Evolutionary conservation across 1,140 invertebrate species (phyloP).

Genomic region (Maniola jurtina): DNA sequence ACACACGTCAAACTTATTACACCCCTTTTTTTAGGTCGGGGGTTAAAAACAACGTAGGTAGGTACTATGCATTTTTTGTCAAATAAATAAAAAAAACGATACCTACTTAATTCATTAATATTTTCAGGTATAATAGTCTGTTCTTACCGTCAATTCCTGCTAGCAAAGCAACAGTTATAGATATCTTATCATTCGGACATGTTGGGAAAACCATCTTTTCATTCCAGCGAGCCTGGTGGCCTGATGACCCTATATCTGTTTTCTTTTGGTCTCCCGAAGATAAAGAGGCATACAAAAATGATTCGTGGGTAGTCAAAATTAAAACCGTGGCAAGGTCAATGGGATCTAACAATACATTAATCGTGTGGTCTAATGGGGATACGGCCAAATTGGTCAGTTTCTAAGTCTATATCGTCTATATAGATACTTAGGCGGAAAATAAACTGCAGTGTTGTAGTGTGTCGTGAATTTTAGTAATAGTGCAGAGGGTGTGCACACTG

Average conservation of each 20-base stretch:
- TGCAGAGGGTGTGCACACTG: too few species aligned
- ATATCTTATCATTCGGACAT: slow-evolving; percentile 44
- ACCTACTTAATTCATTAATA: background rate
- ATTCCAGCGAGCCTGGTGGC: slow-evolving; percentile 28
- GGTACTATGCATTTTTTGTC: too few species aligned
- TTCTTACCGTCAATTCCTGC: slow-evolving; percentile 45
- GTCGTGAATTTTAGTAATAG: too few species aligned
- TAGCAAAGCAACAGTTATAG: slow-evolving; percentile 45
- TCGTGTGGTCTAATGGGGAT: slow-evolving; percentile 23
- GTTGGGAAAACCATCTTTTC: slow-evolving; percentile 45
- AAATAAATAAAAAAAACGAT: too few species aligned
- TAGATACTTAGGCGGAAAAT: background rate
- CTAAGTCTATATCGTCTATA: background rate
- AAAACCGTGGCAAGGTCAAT: background rate
- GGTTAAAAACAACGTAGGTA: too few species aligned
- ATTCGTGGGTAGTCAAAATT: slow-evolving; percentile 15
- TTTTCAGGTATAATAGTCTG: slow-evolving; percentile 40
- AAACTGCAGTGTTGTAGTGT: too few species aligned
- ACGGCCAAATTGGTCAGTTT: slow-evolving; percentile 17
- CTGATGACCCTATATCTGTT: background rate
- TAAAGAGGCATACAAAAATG: background rate
- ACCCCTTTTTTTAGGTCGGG: too few species aligned
- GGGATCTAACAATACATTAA: slow-evolving; percentile 21
- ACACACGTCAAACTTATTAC: too few species aligned
- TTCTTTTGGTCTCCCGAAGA: slow-evolving; percentile 8